Percentiles rank a stretch among this genome's conserved stretches.
These are phyloP conservation scores for Drosophila tanythrix DNA, from an alignment of 2,888 invertebrate genomes.

Conservation along the genomic window DNA sequence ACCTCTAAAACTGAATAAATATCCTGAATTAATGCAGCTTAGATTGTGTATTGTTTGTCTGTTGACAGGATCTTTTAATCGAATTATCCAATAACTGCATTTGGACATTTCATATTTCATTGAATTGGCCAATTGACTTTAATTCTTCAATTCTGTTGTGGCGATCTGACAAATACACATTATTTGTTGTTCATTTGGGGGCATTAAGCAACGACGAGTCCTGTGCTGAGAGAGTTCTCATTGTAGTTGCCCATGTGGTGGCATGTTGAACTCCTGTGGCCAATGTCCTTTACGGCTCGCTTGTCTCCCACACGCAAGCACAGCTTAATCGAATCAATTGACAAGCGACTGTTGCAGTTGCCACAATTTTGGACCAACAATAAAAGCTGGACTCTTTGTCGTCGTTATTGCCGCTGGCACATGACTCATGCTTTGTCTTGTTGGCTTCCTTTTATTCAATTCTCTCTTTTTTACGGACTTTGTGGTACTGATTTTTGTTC, in stretches of 20 bases:
- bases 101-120: no score
- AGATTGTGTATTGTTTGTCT: background rate
- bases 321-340: conserved; percentile 61
- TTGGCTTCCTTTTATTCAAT: conserved; percentile 36
- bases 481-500: conserved; percentile 5
- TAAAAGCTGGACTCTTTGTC: conserved; percentile 34
- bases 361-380: conserved; percentile 33
- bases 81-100: no score
- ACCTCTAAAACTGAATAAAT: background rate
- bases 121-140: no score
- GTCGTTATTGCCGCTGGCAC: conserved; percentile 44
- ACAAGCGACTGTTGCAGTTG: conserved; percentile 20
- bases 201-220: background rate
- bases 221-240: background rate
- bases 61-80: no score
- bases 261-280: background rate
- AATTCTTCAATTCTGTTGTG: background rate
- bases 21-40: background rate
- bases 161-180: background rate
- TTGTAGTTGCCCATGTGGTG: background rate
- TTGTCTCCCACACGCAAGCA: conserved; percentile 7
- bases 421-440: conserved; percentile 49
- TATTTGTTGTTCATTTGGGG: background rate
- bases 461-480: conserved; percentile 16
- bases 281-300: background rate